Evolutionary conservation across 2,113 vertebrate species (phyloP).

Genomic region (Tragelaphus imberbis): DNA sequence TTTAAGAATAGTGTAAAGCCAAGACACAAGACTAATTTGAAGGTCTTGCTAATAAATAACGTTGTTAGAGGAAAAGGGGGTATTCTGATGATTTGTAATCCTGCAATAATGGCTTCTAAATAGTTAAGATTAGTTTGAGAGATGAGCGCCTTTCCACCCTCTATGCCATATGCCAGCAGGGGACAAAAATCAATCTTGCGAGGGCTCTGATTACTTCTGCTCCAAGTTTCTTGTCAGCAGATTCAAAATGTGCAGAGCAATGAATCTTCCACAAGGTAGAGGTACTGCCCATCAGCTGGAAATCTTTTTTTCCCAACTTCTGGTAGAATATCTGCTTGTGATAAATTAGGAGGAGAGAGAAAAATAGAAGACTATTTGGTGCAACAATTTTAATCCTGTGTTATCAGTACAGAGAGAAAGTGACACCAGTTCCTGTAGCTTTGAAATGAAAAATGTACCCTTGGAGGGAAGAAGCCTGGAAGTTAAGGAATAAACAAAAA

Average conservation of each 20-base stretch:
- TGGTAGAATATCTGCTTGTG: constrained; percentile 75
- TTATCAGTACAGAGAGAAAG: constrained; percentile 75
- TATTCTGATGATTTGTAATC: constrained; percentile 82
- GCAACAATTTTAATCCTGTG: constrained; percentile 78
- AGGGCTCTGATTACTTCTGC: constrained; percentile 83
- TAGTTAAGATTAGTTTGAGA: constrained; percentile 84
- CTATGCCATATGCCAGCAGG: constrained; percentile 79
- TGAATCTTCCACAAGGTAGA: constrained; percentile 83
- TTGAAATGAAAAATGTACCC: constrained; percentile 72
- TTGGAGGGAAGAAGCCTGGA: constrained; percentile 51
- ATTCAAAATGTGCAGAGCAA: constrained; percentile 83
- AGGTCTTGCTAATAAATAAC: constrained; percentile 72
- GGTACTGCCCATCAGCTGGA: constrained; percentile 77
- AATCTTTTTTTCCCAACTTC: constrained; percentile 78
- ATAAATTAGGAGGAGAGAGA: constrained; percentile 77
- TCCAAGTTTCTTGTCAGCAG: constrained; percentile 85
- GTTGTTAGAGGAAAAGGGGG: constrained; percentile 36
- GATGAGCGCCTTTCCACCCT: constrained; percentile 77
- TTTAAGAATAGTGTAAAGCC: constrained; percentile 39
- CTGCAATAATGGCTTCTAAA: constrained; percentile 81
- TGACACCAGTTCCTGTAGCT: constrained; percentile 66
- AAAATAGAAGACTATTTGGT: constrained; percentile 74
- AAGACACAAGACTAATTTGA: constrained; percentile 69
- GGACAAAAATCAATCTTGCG: constrained; percentile 84
- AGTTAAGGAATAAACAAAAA: constrained; percentile 69